Conservation (phyloP, 2,797 vertebrate species). For the Taenioides sp. region DNA sequence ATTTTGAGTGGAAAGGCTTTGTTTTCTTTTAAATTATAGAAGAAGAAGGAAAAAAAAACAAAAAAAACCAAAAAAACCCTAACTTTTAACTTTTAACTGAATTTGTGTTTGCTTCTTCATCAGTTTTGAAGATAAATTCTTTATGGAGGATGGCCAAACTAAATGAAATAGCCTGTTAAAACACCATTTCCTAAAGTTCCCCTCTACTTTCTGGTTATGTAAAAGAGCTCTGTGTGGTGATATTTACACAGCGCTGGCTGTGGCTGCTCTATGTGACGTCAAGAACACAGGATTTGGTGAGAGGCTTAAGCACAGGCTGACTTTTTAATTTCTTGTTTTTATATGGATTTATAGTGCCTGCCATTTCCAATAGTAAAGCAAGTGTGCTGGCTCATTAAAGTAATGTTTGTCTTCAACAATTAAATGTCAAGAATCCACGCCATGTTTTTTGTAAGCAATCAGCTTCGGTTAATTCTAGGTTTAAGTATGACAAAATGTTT, state of each 20-base stretch:
- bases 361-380: neutral
- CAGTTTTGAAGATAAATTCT: constrained; percentile 2
- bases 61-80: too few species aligned
- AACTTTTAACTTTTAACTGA: too few species aligned
- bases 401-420: constrained; percentile 9
- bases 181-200: constrained; percentile 3
- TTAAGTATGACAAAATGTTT: constrained; percentile 21
- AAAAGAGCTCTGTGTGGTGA: neutral
- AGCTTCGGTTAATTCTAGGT: constrained; percentile 17
- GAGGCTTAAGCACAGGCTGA: neutral
- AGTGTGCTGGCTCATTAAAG: constrained; percentile 10
- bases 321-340: constrained; percentile 2
- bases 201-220: constrained; percentile 6
- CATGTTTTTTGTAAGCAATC: neutral
- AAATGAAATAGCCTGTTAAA: neutral
- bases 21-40: neutral
- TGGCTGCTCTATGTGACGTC: neutral
- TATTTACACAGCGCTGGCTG: constrained; percentile 8
- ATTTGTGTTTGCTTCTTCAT: constrained; percentile 3
- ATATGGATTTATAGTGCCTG: constrained; percentile 12
- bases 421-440: constrained; percentile 2
- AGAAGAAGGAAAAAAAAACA: neutral
- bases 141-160: neutral
- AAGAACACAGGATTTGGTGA: constrained; percentile 6
- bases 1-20: neutral